Conservation (phyloP, 2,888 invertebrate species). For the Sycophila texana region DNA sequence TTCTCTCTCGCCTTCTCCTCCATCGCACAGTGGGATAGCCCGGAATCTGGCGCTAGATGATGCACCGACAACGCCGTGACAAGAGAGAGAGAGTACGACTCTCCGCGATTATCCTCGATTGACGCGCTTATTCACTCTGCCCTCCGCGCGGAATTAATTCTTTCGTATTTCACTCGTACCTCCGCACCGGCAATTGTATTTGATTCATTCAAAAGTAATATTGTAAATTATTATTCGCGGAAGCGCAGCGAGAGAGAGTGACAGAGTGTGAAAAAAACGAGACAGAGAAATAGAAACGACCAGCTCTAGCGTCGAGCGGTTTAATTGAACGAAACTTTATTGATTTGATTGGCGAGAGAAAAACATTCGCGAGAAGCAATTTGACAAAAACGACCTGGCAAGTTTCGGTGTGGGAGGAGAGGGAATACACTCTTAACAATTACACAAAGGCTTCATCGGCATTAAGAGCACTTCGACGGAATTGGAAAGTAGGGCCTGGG, state of each 20-base stretch:
- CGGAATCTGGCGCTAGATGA: conserved; percentile 7
- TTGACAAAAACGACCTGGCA: not conserved
- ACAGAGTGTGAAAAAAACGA: no score
- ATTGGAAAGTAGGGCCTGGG: conserved; percentile 38
- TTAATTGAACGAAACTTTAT: conserved; percentile 19
- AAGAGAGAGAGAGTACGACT: not conserved
- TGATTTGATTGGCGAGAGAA: no score
- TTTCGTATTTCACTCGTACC: no score
- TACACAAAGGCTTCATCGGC: conserved; percentile 18
- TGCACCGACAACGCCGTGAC: not conserved
- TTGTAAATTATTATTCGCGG: conserved; percentile 24
- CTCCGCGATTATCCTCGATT: no score
- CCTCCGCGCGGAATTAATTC: no score
- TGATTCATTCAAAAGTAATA: conserved; percentile 17
- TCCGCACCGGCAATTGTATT: not conserved
- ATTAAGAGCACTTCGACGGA: conserved; percentile 35
- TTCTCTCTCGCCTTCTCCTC: not conserved
- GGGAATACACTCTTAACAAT: conserved; percentile 36
- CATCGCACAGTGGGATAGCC: not conserved
- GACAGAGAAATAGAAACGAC: no score
- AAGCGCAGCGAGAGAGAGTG: no score
- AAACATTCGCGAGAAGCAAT: no score
- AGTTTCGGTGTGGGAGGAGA: not conserved
- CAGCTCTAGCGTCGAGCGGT: not conserved
- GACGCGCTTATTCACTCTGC: no score